Percentiles rank a stretch among this genome's conserved stretches.
Evolutionary conservation across 2,888 invertebrate genomes (phyloP).

Genomic region (Epirrhoe tristata): DNA sequence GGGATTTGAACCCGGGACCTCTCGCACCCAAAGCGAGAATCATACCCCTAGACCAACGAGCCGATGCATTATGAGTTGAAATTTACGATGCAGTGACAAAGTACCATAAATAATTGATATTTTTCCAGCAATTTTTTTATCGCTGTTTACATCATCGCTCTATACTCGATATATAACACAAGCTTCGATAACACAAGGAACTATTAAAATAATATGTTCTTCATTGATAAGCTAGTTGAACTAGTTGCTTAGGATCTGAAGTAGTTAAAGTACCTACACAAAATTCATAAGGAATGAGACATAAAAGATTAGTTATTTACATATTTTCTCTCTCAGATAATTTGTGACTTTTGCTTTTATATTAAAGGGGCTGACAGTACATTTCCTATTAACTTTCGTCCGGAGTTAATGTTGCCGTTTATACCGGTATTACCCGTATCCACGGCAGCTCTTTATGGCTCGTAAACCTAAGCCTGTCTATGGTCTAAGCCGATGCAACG

Average conservation of each 20-base stretch:
- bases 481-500: constrained; percentile 21
- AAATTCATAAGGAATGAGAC: too few relatives aligned
- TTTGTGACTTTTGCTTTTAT: neutral
- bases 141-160: constrained; percentile 13
- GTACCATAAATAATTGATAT: neutral
- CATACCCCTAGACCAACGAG: constrained; percentile 86
- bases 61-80: constrained; percentile 47
- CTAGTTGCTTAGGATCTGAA: too few relatives aligned
- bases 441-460: constrained; percentile 24
- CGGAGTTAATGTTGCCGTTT: constrained; percentile 25
- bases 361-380: constrained; percentile 3
- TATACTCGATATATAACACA: constrained; percentile 1
- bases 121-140: constrained; percentile 4
- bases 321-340: neutral
- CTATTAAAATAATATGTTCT: too few relatives aligned
- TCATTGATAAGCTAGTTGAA: too few relatives aligned
- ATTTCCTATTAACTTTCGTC: constrained; percentile 16
- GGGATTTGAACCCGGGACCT: constrained; percentile 87
- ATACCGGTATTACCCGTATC: constrained; percentile 16
- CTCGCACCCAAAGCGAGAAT: constrained; percentile 86
- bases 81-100: constrained; percentile 21
- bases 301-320: too few relatives aligned
- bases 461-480: constrained; percentile 31
- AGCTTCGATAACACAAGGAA: constrained; percentile 6
- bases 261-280: too few relatives aligned